Conservation (phyloP, 2,888 invertebrate species). For the Autographa pulchrina region DNA sequence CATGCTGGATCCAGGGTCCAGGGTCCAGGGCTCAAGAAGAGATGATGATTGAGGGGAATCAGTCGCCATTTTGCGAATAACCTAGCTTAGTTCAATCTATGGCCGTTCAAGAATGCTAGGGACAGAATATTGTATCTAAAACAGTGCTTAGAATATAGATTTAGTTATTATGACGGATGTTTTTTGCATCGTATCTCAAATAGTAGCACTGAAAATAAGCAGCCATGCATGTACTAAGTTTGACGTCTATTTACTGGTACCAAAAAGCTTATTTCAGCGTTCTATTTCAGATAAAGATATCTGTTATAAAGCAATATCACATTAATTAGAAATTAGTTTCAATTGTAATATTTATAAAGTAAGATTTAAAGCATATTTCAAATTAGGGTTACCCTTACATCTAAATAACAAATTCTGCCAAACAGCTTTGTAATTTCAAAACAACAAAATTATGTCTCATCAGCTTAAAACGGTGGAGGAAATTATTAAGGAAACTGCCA, state of each 20-base stretch:
- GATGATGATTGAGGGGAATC: constrained; percentile 54
- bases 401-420: constrained; percentile 5
- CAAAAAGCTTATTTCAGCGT: background rate
- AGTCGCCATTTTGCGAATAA: constrained; percentile 36
- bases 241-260: background rate
- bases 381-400: constrained; percentile 42
- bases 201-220: background rate
- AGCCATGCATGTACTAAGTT: background rate
- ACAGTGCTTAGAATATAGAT: constrained; percentile 10
- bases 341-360: constrained; percentile 16
- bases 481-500: constrained; percentile 37
- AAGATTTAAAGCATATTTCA: constrained; percentile 47
- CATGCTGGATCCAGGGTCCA: constrained; percentile 53
- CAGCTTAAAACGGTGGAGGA: constrained; percentile 45
- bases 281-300: constrained; percentile 20
- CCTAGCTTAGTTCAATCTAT: background rate
- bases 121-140: constrained; percentile 5
- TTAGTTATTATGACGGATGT: constrained; percentile 20
- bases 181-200: background rate
- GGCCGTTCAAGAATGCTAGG: background rate
- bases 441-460: constrained; percentile 7
- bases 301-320: constrained; percentile 23
- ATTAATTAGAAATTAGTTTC: constrained; percentile 27
- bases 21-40: constrained; percentile 61
- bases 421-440: constrained; percentile 15